Base-by-base conservation (phyloP, 2,797 vertebrate species). In the Neosalanx taihuensis region DNA sequence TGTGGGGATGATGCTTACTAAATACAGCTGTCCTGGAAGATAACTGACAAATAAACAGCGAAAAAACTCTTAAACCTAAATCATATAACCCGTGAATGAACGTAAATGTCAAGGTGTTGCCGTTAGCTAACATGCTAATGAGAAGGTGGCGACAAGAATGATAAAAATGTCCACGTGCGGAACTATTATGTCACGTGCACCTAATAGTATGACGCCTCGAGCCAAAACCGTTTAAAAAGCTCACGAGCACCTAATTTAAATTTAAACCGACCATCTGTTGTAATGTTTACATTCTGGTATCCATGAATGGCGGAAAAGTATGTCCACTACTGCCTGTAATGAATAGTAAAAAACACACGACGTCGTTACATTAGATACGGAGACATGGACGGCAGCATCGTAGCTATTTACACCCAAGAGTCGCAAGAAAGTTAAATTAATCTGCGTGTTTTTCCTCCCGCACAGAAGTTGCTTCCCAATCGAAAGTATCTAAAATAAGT, bases 401-500 rank as follows among this genome's bases (percentile, higher is more conserved):
- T 41, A 7, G 6, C 37, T 12, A 12, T n/a, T n/a, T 41, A 41
- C 10, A 10, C 37, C n/a, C n/a, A n/a, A 10, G 37, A 9, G 37
- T 41, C 37, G 12, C 10, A 10, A 10, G 37, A 10, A 41, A 2
- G 10, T 41, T 12, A 41, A 41, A 41, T 41, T 2, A 10, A 41
- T 41, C 12, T 41, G 37, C 37, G 12, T 41, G 10, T 7, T 41
- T 41, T 41, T 41, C 37, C 37, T 12, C 3, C 10, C 9, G 37
- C 12, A 41, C 9, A 41, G 37, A 12, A 41, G 37, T 13, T 3
- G 37, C 37, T 41, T 41, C 37, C 37, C 37, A 41, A 13, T 41
- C 37, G 37, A 41, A 3, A 41, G 37, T 29, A 60, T 29, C 26
- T 26, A 7, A 56, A 74, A 59, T 76, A 68, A 66, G n/a, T n/a